Base-by-base conservation (phyloP, 2,113 vertebrate genomes). In the Megalops atlanticus region DNA sequence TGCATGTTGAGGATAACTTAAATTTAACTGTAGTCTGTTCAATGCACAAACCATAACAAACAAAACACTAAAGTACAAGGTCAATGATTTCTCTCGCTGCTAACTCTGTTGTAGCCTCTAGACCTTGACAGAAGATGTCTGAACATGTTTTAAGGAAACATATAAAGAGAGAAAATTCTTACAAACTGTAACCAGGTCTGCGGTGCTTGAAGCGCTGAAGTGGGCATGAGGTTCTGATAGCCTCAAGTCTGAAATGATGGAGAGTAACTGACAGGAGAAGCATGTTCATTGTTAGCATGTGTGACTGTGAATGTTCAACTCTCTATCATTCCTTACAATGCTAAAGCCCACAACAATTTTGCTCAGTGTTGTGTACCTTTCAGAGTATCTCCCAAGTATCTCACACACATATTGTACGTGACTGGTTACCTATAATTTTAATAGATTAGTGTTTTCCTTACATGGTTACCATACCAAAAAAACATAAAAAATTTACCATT, bases 231-330 rank as follows among this genome's bases (percentile, higher is more conserved):
- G 64, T 27, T 11, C 27, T 24, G 64, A 21, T 69, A 27, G 76
- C 52, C 77, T 78, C 47, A 78, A 69, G 77, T 78, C 77, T 69
- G 47, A 52, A 80, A 49, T 80, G 79, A 39, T 41, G 49, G 35
- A 80, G 70, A 31, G 27, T 33, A 69, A 43, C 79, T 52, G 43
- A 74, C 69, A 80, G 79, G 70, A 80, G 58, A 43, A 52, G 69
- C 45, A 58, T 80, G 79, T 35, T 80, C 43, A 49, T 73, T 80
- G 70, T 47, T 80, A 39, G 33, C 45, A 80, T 52, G 47, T 40
- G 33, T 74, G 21, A 54, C 21, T 18, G 24, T 8, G 38, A 58
- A 36, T 31, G 24, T 7, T 74, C 71, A 58, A 43, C n/a, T 39
- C 7, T 21, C 0, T 8, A 12, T 35, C 41, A 41, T 16, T 33